These are phyloP conservation scores for Meloidogyne chitwoodi DNA, from an alignment of 1,140 invertebrate genomes.

Conservation along the genomic window DNA sequence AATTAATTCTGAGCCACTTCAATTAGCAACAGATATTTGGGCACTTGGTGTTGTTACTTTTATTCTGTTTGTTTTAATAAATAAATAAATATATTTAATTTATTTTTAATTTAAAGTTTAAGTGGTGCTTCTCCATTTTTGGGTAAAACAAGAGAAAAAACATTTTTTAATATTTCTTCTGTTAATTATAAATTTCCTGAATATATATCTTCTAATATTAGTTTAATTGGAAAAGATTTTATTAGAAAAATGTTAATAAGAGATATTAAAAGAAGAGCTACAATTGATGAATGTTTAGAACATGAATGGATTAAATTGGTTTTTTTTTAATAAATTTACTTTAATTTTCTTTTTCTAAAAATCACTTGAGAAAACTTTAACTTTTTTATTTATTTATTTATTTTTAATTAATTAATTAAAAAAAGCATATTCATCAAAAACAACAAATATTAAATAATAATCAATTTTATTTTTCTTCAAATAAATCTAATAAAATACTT, in stretches of 20 bases:
- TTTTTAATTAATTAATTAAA: no score
- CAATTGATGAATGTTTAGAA: constrained; percentile 67
- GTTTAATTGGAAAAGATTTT: constrained; percentile 66
- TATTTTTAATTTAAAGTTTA: constrained; percentile 45
- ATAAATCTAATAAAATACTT: not conserved
- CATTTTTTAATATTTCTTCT: constrained; percentile 65
- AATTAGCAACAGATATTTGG: constrained; percentile 63
- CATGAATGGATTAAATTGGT: constrained; percentile 69
- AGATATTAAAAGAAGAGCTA: constrained; percentile 66
- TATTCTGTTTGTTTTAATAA: constrained; percentile 54
- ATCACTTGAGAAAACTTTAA: no score
- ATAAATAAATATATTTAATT: constrained; percentile 16
- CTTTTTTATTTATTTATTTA: no score
- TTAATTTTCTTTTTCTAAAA: no score
- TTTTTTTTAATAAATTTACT: constrained; percentile 14
- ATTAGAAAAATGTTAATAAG: constrained; percentile 64
- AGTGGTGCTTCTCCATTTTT: constrained; percentile 67
- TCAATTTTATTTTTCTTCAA: not conserved
- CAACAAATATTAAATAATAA: not conserved
- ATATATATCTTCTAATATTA: constrained; percentile 63
- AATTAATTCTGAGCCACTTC: constrained; percentile 63
- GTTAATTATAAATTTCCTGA: constrained; percentile 66
- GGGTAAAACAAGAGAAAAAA: constrained; percentile 66
- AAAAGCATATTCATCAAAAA: not conserved
- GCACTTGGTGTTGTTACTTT: constrained; percentile 64